Evolutionary conservation across 2,113 vertebrate genomes (phyloP).

Genomic region (Oryzias woworae): DNA sequence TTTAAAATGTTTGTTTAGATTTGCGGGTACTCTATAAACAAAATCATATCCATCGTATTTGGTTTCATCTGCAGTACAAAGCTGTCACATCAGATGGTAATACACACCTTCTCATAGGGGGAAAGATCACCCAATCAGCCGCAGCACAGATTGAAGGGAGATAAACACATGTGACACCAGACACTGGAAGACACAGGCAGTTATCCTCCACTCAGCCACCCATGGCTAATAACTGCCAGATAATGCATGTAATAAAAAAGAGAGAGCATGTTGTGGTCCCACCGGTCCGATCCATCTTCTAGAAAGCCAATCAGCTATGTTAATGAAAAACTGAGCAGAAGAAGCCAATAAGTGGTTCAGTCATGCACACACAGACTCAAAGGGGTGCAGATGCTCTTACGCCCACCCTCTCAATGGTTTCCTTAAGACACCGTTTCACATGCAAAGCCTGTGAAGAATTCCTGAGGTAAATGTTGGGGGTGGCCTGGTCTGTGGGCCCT

Average conservation of each 20-base stretch:
- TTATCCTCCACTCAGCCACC: conserved; percentile 61
- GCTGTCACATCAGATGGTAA: conserved; percentile 38
- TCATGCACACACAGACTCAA: conserved; percentile 12
- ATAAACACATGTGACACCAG: conserved; percentile 67
- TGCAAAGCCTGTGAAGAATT: conserved; percentile 44
- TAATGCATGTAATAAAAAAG: conserved; percentile 66
- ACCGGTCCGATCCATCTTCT: conserved; percentile 57
- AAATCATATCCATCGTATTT: background rate
- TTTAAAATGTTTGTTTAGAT: too few relatives aligned
- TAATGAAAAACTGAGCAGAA: conserved; percentile 57
- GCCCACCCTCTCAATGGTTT: conserved; percentile 29
- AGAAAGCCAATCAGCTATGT: conserved; percentile 54
- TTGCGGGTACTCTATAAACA: too few relatives aligned
- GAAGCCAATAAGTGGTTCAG: conserved; percentile 30
- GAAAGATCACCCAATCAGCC: conserved; percentile 64
- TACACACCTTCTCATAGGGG: conserved; percentile 41
- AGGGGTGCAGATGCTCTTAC: conserved; percentile 3
- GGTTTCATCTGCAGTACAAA: conserved; percentile 18
- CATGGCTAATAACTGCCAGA: conserved; percentile 69
- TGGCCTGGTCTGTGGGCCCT: conserved; percentile 28
- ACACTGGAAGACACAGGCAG: conserved; percentile 43
- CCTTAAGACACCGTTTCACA: conserved; percentile 32
- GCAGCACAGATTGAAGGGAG: conserved; percentile 46
- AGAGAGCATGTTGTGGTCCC: conserved; percentile 53
- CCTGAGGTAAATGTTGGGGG: conserved; percentile 49